phyloP scores from a whole-genome alignment of 2,797 vertebrate genomes.

The Oryzias dopingdopingensis region DNA sequence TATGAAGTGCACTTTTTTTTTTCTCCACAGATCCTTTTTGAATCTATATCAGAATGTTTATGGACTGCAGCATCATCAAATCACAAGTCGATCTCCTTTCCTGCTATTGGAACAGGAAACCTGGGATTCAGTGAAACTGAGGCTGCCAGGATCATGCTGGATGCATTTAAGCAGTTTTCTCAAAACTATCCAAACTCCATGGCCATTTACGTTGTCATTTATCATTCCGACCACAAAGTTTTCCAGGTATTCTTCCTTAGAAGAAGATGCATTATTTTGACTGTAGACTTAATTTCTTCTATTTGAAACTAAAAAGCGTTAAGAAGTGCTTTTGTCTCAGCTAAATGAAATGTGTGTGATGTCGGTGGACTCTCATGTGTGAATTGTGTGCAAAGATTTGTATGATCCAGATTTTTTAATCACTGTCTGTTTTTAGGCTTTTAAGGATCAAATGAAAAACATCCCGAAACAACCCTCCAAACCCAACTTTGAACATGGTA shows the following conservation, averaged over 20 bases:
- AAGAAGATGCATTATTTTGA: not conserved
- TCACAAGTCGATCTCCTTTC: slow-evolving; percentile 79
- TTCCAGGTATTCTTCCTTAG: slow-evolving; percentile 67
- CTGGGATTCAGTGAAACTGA: not conserved
- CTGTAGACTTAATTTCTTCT: too few relatives aligned
- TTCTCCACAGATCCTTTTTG: slow-evolving; percentile 62
- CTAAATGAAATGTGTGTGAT: not conserved
- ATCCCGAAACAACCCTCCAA: fast-evolving
- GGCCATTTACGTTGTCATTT: slow-evolving; percentile 78
- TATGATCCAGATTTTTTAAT: not conserved
- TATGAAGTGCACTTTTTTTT: not conserved
- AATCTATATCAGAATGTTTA: slow-evolving; percentile 61
- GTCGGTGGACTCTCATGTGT: too few relatives aligned
- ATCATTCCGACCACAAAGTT: slow-evolving; percentile 31
- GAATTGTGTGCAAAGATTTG: not conserved
- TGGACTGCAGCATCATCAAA: fast-evolving
- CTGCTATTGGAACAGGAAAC: slow-evolving; percentile 74
- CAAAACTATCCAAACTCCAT: fast-evolving
- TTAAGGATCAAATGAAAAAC: slow-evolving; percentile 28
- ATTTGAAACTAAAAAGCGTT: too few relatives aligned
- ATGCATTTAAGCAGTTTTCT: slow-evolving; percentile 63
- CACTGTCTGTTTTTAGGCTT: slow-evolving; percentile 53
- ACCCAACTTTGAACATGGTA: slow-evolving; percentile 15
- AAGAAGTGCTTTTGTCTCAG: too few relatives aligned
- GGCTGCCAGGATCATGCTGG: slow-evolving; percentile 70